A percentile compares a stretch with the other conserved stretches of the same genome.
These are phyloP conservation scores for Malacosoma neustria DNA, from an alignment of 2,888 invertebrate genomes.

Conservation along the genomic window DNA sequence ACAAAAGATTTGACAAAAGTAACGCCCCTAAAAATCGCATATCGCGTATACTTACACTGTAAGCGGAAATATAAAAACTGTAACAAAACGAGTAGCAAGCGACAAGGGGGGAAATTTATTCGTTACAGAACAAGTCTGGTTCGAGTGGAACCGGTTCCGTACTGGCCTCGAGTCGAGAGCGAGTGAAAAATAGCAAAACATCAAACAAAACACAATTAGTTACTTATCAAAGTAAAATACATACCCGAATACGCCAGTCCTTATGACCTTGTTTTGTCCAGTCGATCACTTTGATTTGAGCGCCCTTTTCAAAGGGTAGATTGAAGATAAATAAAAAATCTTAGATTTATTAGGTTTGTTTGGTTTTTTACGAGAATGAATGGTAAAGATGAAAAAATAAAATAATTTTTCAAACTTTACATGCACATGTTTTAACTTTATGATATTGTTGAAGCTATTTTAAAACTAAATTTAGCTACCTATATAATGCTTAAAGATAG, in stretches of 20 bases:
- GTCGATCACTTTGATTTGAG: too few species aligned
- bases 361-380: too few species aligned
- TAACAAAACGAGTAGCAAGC: conserved; percentile 17
- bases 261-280: neutral
- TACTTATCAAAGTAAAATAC: neutral
- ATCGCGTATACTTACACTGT: neutral
- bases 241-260: neutral
- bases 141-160: conserved; percentile 26
- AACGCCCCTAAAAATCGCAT: neutral
- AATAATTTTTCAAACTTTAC: too few species aligned
- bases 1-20: neutral
- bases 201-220: conserved; percentile 30
- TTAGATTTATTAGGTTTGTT: too few species aligned
- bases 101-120: conserved; percentile 27
- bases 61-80: conserved; percentile 26
- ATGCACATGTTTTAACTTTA: too few species aligned
- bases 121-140: conserved; percentile 27
- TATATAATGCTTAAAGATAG: too few species aligned
- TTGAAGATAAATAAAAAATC: too few species aligned
- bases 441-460: too few species aligned
- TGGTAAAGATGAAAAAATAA: too few species aligned
- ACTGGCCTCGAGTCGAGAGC: conserved; percentile 18
- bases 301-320: too few species aligned
- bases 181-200: conserved; percentile 24
- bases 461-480: too few species aligned